These are phyloP conservation scores for Eulimnadia texana DNA, from an alignment of 1,140 invertebrate genomes.

Conservation along the genomic window DNA sequence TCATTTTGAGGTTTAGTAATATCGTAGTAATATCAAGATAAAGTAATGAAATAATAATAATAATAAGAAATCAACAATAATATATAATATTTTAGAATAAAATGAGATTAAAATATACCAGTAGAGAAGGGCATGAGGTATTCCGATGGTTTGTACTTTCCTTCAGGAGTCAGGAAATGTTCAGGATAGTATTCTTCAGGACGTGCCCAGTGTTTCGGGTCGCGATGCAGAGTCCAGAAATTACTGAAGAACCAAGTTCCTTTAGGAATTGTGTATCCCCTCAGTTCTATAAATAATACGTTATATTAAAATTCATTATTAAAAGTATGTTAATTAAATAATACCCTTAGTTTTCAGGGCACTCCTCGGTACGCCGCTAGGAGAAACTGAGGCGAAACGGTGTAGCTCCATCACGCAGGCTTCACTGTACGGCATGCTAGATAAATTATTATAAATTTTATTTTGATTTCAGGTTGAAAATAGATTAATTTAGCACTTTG, in stretches of 20 bases:
- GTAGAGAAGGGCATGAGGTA: not conserved
- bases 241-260: conserved; percentile 27
- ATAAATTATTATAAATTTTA: not conserved
- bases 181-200: conserved; percentile 27
- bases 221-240: conserved; percentile 24
- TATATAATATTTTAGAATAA: not conserved
- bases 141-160: not conserved
- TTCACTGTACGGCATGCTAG: conserved; percentile 22
- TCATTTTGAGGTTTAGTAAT: too few species aligned
- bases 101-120: conserved; percentile 2
- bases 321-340: not conserved
- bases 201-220: conserved; percentile 25
- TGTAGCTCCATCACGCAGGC: conserved; percentile 22
- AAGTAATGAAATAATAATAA: too few species aligned
- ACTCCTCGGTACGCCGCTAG: conserved; percentile 17
- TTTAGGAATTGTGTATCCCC: conserved; percentile 26
- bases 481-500: conserved; percentile 37
- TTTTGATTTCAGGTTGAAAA: not conserved
- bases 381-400: conserved; percentile 17
- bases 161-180: conserved; percentile 22
- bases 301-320: not conserved
- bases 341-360: conserved; percentile 9
- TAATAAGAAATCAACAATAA: too few species aligned
- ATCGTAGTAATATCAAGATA: too few species aligned
- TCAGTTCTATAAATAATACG: conserved; percentile 7